These are phyloP conservation scores for Trichogramma pretiosum DNA, from an alignment of 1,140 invertebrate genomes.

Conservation along the genomic window DNA sequence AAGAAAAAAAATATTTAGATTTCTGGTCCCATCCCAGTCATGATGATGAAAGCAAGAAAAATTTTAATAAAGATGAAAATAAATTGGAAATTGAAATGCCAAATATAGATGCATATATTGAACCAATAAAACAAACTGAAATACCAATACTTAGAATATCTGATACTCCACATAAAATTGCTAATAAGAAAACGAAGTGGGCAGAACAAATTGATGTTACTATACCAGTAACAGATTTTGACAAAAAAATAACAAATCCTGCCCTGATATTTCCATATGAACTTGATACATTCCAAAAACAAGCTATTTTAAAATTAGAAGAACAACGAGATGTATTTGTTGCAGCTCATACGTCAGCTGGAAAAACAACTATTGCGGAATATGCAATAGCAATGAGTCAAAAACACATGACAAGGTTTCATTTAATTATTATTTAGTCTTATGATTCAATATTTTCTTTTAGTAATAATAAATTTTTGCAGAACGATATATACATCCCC, in stretches of 20 bases:
- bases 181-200: conserved; percentile 57
- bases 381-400: conserved; percentile 93
- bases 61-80: conserved; percentile 18
- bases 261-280: conserved; percentile 87
- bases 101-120: conserved; percentile 30
- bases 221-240: conserved; percentile 71
- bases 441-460: neutral
- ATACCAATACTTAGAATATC: conserved; percentile 49
- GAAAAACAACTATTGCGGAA: conserved; percentile 98
- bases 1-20: conserved; percentile 2
- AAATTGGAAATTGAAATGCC: conserved; percentile 21
- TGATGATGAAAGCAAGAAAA: conserved; percentile 11
- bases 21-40: conserved; percentile 3
- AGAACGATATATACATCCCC: conserved; percentile 98
- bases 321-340: conserved; percentile 94
- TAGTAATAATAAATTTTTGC: conserved; percentile 20
- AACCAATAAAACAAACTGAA: conserved; percentile 34
- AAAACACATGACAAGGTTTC: conserved; percentile 80
- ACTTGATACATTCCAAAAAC: conserved; percentile 94
- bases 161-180: conserved; percentile 20
- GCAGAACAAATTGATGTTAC: conserved; percentile 77
- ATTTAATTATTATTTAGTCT: neutral
- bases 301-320: conserved; percentile 89
- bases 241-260: conserved; percentile 73
- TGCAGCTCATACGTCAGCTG: conserved; percentile 97